Percentiles rank a stretch among this genome's conserved stretches.
Conservation (phyloP, 2,797 vertebrate genomes). For the Podargus strigoides region DNA sequence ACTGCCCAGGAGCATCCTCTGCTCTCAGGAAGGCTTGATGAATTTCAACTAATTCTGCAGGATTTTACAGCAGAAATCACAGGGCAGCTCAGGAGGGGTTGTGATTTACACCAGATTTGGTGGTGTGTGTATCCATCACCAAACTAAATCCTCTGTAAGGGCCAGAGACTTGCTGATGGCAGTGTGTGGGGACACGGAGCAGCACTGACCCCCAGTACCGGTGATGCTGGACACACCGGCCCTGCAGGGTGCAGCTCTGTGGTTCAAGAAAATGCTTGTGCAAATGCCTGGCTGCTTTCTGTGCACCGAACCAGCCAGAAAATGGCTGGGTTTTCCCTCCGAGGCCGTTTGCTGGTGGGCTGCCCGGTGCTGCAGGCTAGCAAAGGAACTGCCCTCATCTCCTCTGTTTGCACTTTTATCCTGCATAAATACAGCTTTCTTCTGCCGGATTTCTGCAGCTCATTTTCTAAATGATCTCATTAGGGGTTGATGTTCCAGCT, state of each 20-base stretch:
- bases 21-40: not conserved
- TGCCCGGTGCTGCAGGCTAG: not conserved
- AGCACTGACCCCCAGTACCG: not conserved
- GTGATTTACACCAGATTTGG: not conserved
- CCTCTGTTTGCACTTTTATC: not conserved
- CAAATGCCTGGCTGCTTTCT: not conserved
- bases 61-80: not conserved
- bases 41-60: not conserved
- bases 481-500: constrained; percentile 29
- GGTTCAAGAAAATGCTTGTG: not conserved
- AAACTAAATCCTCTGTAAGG: not conserved
- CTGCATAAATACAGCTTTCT: not conserved
- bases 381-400: not conserved
- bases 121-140: rapidly evolving
- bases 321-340: not conserved
- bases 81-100: not conserved
- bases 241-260: not conserved
- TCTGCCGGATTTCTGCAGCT: constrained; percentile 25
- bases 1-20: not conserved
- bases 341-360: not conserved
- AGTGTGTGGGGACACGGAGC: not conserved
- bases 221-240: rapidly evolving
- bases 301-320: not conserved
- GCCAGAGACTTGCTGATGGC: not conserved
- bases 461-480: constrained; percentile 34